A percentile compares a stretch with the other conserved stretches of the same genome.
phyloP scores from a whole-genome alignment of 2,113 vertebrate species.

The Ameiurus melas region DNA sequence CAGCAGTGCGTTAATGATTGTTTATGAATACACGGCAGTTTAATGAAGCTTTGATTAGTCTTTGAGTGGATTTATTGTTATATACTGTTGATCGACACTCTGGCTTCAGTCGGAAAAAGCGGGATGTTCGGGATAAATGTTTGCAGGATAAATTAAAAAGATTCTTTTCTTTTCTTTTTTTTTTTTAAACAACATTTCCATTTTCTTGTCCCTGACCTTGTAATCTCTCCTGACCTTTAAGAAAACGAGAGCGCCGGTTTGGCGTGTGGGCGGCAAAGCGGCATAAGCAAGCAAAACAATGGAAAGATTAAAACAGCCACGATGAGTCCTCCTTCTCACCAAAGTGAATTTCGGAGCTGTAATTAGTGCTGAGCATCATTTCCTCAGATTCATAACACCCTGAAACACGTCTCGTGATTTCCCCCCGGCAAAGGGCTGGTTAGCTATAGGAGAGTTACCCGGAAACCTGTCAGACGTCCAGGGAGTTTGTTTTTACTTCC shows the following conservation, averaged over 20 bases:
- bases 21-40: slow-evolving; percentile 29
- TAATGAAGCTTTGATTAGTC: slow-evolving; percentile 31
- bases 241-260: slow-evolving; percentile 29
- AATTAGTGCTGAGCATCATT: not conserved
- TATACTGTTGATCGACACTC: slow-evolving; percentile 11
- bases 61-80: slow-evolving; percentile 32
- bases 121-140: not conserved
- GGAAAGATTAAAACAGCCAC: slow-evolving; percentile 30
- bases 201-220: slow-evolving; percentile 21
- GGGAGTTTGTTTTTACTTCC: not conserved
- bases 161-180: not conserved
- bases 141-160: too few species aligned
- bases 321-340: not conserved
- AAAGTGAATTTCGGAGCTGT: not conserved
- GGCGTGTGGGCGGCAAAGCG: slow-evolving; percentile 34
- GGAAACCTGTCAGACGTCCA: not conserved
- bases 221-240: slow-evolving; percentile 49
- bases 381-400: slow-evolving; percentile 7
- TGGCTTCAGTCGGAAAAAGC: not conserved
- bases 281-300: slow-evolving; percentile 21
- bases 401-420: not conserved
- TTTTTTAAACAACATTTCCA: slow-evolving; percentile 1
- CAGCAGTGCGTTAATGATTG: slow-evolving; percentile 13
- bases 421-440: not conserved
- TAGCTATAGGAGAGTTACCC: not conserved